Conservation (phyloP, 2,797 vertebrate genomes). For the Neolamprologus multifasciatus region DNA sequence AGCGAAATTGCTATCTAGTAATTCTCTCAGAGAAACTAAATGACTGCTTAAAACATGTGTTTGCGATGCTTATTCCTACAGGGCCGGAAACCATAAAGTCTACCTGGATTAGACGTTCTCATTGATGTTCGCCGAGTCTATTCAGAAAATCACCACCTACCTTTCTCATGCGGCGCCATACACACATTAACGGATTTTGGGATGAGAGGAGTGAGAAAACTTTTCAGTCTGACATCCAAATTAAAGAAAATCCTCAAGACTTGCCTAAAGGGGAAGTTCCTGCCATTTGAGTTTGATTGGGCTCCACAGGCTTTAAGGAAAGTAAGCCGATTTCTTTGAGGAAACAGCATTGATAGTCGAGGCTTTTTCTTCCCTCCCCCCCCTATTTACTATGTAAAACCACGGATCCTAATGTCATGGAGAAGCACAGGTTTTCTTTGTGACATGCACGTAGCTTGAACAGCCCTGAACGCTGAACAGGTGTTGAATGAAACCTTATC, state of each 20-base stretch:
- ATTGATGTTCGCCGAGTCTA: slow-evolving; percentile 4
- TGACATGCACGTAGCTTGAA: neutral
- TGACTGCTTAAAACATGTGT: slow-evolving; percentile 19
- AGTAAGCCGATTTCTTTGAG: slow-evolving; percentile 71
- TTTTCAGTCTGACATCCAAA: slow-evolving; percentile 66
- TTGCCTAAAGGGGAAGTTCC: slow-evolving; percentile 58
- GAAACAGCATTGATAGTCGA: slow-evolving; percentile 56
- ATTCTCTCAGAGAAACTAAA: slow-evolving; percentile 41
- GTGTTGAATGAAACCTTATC: slow-evolving; percentile 54
- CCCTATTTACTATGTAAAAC: slow-evolving; percentile 49
- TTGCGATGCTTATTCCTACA: slow-evolving; percentile 32
- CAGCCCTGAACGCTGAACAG: slow-evolving; percentile 38
- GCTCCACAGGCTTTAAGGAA: slow-evolving; percentile 63
- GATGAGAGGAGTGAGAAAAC: slow-evolving; percentile 62
- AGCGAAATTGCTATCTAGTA: slow-evolving; percentile 42
- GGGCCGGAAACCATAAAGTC: slow-evolving; percentile 17
- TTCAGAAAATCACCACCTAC: slow-evolving; percentile 26
- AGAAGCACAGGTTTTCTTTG: slow-evolving; percentile 22
- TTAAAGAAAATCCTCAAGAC: slow-evolving; percentile 66
- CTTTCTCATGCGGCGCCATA: slow-evolving; percentile 38
- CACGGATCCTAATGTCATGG: slow-evolving; percentile 49
- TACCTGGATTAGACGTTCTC: slow-evolving; percentile 48
- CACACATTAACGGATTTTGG: slow-evolving; percentile 53
- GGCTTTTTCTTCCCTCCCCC: slow-evolving; percentile 18
- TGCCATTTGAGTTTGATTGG: slow-evolving; percentile 70